These are phyloP conservation scores for Liposcelis brunnea DNA, from an alignment of 2,888 invertebrate genomes.

Conservation along the genomic window DNA sequence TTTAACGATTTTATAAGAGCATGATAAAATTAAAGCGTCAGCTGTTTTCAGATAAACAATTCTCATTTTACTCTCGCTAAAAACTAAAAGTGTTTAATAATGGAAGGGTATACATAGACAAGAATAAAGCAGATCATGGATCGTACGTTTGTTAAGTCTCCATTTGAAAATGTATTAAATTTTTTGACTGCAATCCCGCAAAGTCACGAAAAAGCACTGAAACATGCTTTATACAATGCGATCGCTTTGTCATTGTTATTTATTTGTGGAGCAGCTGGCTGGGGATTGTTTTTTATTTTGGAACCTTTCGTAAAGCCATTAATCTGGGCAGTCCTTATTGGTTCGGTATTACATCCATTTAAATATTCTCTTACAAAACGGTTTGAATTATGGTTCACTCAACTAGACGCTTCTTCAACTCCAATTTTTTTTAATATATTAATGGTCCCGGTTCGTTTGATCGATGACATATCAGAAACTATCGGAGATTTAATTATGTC, in stretches of 20 bases:
- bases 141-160: constrained; percentile 18
- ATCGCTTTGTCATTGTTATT: constrained; percentile 60
- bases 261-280: constrained; percentile 47
- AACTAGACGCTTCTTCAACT: constrained; percentile 37
- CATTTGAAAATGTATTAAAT: constrained; percentile 50
- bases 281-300: constrained; percentile 66
- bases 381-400: constrained; percentile 62
- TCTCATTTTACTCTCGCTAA: too few relatives aligned
- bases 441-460: constrained; percentile 54
- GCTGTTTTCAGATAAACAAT: too few relatives aligned
- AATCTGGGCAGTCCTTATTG: constrained; percentile 89
- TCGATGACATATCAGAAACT: constrained; percentile 56
- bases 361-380: constrained; percentile 63
- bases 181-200: constrained; percentile 50
- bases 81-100: too few relatives aligned
- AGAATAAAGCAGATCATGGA: too few relatives aligned
- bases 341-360: constrained; percentile 93
- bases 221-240: constrained; percentile 81
- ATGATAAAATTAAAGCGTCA: too few relatives aligned
- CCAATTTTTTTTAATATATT: constrained; percentile 27
- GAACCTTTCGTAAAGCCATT: constrained; percentile 87
- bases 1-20: too few relatives aligned
- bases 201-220: constrained; percentile 74
- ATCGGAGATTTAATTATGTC: constrained; percentile 52
- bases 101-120: too few relatives aligned